Evolutionary conservation across 1,140 invertebrate species (phyloP).

Genomic region (Apolygus lucorum): DNA sequence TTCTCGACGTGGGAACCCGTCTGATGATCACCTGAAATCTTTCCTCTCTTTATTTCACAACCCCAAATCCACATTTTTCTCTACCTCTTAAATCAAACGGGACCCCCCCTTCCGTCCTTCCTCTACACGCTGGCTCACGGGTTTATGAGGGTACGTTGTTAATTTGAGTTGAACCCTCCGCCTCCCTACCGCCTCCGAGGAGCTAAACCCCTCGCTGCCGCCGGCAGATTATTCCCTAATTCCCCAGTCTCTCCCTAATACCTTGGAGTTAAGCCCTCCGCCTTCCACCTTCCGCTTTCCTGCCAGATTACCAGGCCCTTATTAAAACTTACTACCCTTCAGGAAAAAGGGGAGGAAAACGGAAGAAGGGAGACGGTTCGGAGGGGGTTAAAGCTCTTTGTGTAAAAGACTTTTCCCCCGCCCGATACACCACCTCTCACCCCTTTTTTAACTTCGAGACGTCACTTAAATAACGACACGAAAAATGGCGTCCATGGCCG

Average conservation of each 20-base stretch:
- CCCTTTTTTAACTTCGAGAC: neutral
- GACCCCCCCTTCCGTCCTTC: no score
- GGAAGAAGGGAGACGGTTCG: neutral
- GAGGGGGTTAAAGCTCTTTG: neutral
- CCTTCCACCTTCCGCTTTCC: slow-evolving; percentile 41
- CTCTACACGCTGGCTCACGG: no score
- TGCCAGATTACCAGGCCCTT: slow-evolving; percentile 40
- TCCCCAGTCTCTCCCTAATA: slow-evolving; percentile 34
- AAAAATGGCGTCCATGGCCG: slow-evolving; percentile 18
- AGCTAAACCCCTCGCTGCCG: slow-evolving; percentile 33
- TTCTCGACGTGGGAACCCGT: no score
- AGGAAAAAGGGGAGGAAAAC: neutral
- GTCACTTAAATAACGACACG: slow-evolving; percentile 23
- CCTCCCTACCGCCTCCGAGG: neutral
- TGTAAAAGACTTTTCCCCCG: neutral
- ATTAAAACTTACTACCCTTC: neutral
- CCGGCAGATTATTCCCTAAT: slow-evolving; percentile 29
- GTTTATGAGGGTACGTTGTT: neutral
- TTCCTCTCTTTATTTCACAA: no score
- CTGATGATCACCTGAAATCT: no score
- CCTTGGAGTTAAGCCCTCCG: slow-evolving; percentile 35
- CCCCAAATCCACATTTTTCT: no score
- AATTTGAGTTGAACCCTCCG: neutral
- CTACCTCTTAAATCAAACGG: no score
- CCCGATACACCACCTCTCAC: neutral